These are phyloP conservation scores for Bombus haemorrhoidalis DNA, from an alignment of 1,140 invertebrate species.

Conservation along the genomic window DNA sequence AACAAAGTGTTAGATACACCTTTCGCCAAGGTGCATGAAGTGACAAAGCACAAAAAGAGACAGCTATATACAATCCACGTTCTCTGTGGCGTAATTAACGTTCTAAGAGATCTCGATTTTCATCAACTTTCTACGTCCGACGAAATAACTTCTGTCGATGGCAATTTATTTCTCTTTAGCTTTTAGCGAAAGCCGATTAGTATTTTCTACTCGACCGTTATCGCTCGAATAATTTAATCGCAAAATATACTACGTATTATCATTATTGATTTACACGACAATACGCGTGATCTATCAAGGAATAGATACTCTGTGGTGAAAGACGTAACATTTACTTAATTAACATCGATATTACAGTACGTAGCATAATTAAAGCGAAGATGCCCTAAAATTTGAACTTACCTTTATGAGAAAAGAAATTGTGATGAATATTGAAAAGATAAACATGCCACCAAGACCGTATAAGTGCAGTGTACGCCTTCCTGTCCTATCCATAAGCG, in stretches of 20 bases:
- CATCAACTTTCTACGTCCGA: background rate
- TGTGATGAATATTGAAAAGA: conserved; percentile 98
- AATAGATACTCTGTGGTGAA: background rate
- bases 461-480: conserved; percentile 96
- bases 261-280: background rate
- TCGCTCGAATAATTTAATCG: background rate
- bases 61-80: conserved; percentile 73
- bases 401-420: conserved; percentile 97
- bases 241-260: background rate
- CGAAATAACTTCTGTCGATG: background rate
- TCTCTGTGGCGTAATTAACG: conserved; percentile 49
- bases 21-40: conserved; percentile 75
- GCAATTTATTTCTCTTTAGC: background rate
- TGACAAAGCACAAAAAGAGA: conserved; percentile 70
- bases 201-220: background rate
- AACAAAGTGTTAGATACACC: conserved; percentile 80
- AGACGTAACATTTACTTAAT: background rate
- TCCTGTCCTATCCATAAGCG: conserved; percentile 97
- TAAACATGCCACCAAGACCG: conserved; percentile 98
- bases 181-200: background rate
- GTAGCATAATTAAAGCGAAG: background rate
- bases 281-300: background rate
- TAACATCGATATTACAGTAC: conserved; percentile 2
- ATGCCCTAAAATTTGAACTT: conserved; percentile 72
- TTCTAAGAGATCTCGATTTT: conserved; percentile 6